phyloP scores from a whole-genome alignment of 1,140 invertebrate species.

The Drosophila mauritiana region DNA sequence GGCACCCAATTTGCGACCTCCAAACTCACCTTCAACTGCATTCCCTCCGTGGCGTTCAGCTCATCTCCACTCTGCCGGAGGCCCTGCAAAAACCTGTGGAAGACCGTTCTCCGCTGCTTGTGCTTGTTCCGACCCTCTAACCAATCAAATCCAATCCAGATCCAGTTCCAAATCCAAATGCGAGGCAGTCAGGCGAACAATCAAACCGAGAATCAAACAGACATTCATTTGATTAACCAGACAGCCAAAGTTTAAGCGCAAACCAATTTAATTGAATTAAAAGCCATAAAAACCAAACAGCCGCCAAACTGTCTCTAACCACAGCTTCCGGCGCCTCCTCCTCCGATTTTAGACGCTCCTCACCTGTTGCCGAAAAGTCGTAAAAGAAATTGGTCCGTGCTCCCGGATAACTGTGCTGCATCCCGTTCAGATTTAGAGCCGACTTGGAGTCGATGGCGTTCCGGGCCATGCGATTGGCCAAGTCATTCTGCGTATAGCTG shows the following conservation, averaged over 20 bases:
- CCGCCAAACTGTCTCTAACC: constrained; percentile 56
- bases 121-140: constrained; percentile 81
- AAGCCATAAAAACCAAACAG: constrained; percentile 78
- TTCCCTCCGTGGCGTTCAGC: constrained; percentile 78
- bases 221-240: constrained; percentile 40
- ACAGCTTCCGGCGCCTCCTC: constrained; percentile 3
- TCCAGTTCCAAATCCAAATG: neutral
- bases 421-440: constrained; percentile 81
- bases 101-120: constrained; percentile 80
- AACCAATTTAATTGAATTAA: constrained; percentile 80
- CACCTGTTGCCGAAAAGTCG: constrained; percentile 84
- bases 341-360: constrained; percentile 1
- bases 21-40: constrained; percentile 81
- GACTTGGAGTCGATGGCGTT: constrained; percentile 84
- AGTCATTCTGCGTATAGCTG: constrained; percentile 88
- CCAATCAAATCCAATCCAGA: constrained; percentile 18
- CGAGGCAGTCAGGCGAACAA: constrained; percentile 43
- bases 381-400: constrained; percentile 84
- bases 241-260: constrained; percentile 42
- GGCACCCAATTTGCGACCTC: constrained; percentile 21
- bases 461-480: constrained; percentile 82
- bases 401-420: constrained; percentile 83
- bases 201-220: constrained; percentile 63
- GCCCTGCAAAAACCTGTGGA: constrained; percentile 78
- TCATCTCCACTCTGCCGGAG: constrained; percentile 77